Evolutionary conservation across 2,888 invertebrate genomes (phyloP).

Genomic region (Agrotis clavis): DNA sequence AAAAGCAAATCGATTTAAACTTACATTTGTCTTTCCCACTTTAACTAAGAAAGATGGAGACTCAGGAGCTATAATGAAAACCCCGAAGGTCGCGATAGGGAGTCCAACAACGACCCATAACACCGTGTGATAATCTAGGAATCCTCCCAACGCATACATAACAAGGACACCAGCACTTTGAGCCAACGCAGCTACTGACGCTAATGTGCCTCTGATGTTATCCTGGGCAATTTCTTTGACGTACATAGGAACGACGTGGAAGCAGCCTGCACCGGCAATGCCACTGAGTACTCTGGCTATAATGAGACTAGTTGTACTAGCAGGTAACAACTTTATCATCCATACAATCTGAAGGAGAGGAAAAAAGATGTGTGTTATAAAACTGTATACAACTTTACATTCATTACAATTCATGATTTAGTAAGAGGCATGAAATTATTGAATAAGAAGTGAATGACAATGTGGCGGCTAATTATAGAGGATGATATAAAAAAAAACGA

Average conservation of each 20-base stretch:
- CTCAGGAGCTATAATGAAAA: conserved; percentile 78
- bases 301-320: conserved; percentile 67
- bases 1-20: conserved; percentile 31
- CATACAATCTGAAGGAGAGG: conserved; percentile 69
- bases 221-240: conserved; percentile 79
- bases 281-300: conserved; percentile 74
- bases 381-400: too few species aligned
- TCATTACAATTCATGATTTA: too few species aligned
- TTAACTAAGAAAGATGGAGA: conserved; percentile 81
- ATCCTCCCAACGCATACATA: conserved; percentile 77
- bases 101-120: conserved; percentile 71
- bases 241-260: conserved; percentile 76
- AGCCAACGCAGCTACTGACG: conserved; percentile 69
- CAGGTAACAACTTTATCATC: conserved; percentile 69
- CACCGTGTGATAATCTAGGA: conserved; percentile 74
- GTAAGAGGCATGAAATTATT: background rate
- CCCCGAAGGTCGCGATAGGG: conserved; percentile 67
- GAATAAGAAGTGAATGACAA: background rate
- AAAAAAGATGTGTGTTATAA: conserved; percentile 9
- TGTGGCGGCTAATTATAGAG: fast-evolving
- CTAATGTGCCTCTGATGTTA: conserved; percentile 75
- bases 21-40: conserved; percentile 75
- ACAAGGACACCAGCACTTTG: conserved; percentile 75
- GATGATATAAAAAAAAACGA: background rate
- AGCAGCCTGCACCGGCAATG: conserved; percentile 74